phyloP scores from a whole-genome alignment of 2,888 invertebrate genomes.

The Perithous albicinctus region DNA sequence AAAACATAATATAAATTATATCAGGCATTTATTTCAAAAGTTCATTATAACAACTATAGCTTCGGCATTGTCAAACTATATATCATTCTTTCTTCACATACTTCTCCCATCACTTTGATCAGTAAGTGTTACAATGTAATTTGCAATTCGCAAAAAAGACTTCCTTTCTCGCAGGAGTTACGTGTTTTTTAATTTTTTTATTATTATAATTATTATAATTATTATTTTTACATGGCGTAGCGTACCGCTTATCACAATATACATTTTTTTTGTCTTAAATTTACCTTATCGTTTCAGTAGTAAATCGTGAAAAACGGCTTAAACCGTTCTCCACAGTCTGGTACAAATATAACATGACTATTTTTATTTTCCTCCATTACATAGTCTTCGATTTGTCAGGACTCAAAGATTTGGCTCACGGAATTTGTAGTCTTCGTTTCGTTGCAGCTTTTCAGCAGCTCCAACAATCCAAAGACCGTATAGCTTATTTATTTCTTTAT shows the following conservation, averaged over 20 bases:
- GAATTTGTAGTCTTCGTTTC: conserved; percentile 40
- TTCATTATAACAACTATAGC: conserved; percentile 73
- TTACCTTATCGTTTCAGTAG: conserved; percentile 57
- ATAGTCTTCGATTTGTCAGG: conserved; percentile 47
- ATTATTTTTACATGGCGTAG: conserved; percentile 77
- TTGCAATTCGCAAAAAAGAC: conserved; percentile 12
- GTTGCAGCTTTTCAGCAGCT: background rate
- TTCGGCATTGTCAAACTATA: conserved; percentile 74
- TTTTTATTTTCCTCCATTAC: conserved; percentile 28
- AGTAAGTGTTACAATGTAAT: conserved; percentile 28
- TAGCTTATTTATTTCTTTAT: conserved; percentile 12
- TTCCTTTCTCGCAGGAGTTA: conserved; percentile 15
- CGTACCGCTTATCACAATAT: conserved; percentile 79
- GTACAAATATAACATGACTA: conserved; percentile 64
- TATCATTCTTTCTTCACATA: conserved; percentile 58
- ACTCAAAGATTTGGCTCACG: conserved; percentile 50
- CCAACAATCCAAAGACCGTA: conserved; percentile 22
- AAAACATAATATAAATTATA: conserved; percentile 63
- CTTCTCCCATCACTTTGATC: conserved; percentile 16
- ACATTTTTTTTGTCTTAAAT: conserved; percentile 72
- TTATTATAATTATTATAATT: conserved; percentile 28
- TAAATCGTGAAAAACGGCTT: conserved; percentile 48
- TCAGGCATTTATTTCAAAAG: conserved; percentile 71
- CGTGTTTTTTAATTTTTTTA: background rate
- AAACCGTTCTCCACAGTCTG: conserved; percentile 42